phyloP scores from a whole-genome alignment of 1,140 invertebrate species.

The Neodiprion fabricii region DNA sequence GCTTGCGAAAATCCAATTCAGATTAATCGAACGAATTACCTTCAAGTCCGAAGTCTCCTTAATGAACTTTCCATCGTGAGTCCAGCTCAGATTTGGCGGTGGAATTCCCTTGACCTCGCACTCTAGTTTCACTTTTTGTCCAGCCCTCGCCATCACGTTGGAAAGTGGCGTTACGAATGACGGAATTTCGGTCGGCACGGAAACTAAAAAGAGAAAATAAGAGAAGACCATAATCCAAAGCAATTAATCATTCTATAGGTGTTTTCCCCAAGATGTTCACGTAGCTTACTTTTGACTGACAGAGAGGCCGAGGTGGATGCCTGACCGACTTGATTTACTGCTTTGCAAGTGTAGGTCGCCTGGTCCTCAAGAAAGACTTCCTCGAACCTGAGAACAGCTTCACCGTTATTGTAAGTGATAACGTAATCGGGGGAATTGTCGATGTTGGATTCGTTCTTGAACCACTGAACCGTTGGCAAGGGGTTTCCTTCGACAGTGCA shows the following conservation, averaged over 20 bases:
- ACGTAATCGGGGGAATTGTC: slow-evolving; percentile 76
- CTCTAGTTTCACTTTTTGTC: slow-evolving; percentile 73
- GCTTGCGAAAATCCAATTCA: neutral
- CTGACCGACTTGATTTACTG: slow-evolving; percentile 72
- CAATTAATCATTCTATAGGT: neutral
- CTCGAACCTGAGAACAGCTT: slow-evolving; percentile 69
- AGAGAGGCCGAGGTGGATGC: slow-evolving; percentile 67
- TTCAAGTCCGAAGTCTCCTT: slow-evolving; percentile 62
- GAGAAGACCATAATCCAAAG: slow-evolving; percentile 14
- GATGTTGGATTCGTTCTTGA: slow-evolving; percentile 76
- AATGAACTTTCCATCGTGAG: slow-evolving; percentile 71
- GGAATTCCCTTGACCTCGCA: slow-evolving; percentile 70
- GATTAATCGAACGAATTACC: slow-evolving; percentile 50
- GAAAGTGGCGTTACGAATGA: slow-evolving; percentile 64
- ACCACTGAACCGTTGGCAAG: slow-evolving; percentile 81
- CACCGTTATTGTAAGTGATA: slow-evolving; percentile 71
- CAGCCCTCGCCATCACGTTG: slow-evolving; percentile 69
- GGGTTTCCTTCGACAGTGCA: slow-evolving; percentile 79
- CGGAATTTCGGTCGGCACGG: slow-evolving; percentile 62
- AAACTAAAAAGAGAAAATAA: slow-evolving; percentile 51
- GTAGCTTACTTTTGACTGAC: slow-evolving; percentile 61
- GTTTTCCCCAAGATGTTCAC: slow-evolving; percentile 9
- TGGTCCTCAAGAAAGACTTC: slow-evolving; percentile 66
- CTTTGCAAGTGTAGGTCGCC: slow-evolving; percentile 72
- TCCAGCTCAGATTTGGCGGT: slow-evolving; percentile 69